phyloP scores from a whole-genome alignment of 2,113 vertebrate genomes.

The Tenebrosternarchus preto region DNA sequence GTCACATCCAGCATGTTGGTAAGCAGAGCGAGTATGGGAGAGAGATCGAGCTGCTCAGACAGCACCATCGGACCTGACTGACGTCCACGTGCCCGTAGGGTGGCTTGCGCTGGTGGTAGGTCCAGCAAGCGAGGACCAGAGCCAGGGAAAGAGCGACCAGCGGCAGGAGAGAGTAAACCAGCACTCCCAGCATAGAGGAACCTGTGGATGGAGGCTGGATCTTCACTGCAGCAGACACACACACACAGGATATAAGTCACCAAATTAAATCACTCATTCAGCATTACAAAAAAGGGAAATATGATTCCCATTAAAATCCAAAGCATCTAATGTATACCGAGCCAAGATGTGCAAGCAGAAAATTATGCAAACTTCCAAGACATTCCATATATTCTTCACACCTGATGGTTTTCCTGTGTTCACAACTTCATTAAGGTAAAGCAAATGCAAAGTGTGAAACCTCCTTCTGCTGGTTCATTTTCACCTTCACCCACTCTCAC shows the following conservation, averaged over 20 bases:
- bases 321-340: no score
- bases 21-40: background rate
- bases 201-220: slow-evolving; percentile 77
- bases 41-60: background rate
- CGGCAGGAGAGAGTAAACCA: slow-evolving; percentile 93
- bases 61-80: slow-evolving; percentile 80
- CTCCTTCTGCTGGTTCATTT: background rate
- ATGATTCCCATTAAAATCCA: no score
- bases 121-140: slow-evolving; percentile 91
- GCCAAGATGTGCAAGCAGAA: no score
- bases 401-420: no score
- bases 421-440: no score
- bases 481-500: slow-evolving; percentile 24
- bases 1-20: no score
- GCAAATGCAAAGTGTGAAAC: no score
- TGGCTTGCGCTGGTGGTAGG: slow-evolving; percentile 93
- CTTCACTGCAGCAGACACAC: slow-evolving; percentile 65
- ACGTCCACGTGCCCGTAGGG: slow-evolving; percentile 94
- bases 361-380: no score
- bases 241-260: background rate
- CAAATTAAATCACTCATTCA: no score
- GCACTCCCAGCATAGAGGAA: slow-evolving; percentile 85
- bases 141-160: slow-evolving; percentile 88
- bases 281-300: no score
- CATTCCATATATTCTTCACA: no score